phyloP scores from a whole-genome alignment of 2,797 vertebrate species.

The Helarctos malayanus region DNA sequence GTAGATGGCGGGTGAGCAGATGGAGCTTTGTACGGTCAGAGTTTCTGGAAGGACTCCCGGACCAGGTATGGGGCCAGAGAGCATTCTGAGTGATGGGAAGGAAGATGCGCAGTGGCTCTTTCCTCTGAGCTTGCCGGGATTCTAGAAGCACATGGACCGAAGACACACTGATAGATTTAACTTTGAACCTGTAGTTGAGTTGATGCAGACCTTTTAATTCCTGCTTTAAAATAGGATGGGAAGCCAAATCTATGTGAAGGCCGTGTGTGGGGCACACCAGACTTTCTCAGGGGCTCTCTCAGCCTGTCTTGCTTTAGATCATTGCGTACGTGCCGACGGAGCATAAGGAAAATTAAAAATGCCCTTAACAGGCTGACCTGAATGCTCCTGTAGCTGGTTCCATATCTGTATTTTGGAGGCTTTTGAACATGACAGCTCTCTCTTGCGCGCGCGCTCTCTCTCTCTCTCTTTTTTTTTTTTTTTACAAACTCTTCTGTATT shows the following conservation, averaged over 20 bases:
- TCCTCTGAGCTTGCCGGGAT: neutral
- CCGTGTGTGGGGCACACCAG: neutral
- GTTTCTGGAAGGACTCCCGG: conserved; percentile 69
- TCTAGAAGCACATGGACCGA: neutral
- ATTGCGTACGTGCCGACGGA: neutral
- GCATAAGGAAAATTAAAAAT: neutral
- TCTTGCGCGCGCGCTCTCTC: no score
- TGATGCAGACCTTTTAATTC: conserved; percentile 10
- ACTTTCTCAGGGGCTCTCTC: conserved; percentile 54
- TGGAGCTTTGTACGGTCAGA: conserved; percentile 24
- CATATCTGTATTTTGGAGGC: neutral
- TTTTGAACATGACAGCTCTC: neutral
- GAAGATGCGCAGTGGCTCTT: neutral
- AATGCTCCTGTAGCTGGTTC: neutral
- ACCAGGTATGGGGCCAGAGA: neutral
- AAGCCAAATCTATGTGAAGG: neutral
- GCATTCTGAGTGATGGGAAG: neutral
- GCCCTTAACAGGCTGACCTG: neutral
- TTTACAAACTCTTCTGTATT: neutral
- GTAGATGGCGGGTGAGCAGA: conserved; percentile 10
- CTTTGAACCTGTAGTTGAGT: neutral
- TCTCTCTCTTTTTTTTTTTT: fast-evolving
- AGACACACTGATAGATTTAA: neutral
- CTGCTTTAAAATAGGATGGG: neutral
- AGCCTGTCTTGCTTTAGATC: conserved; percentile 38